Percentiles rank a stretch among this genome's conserved stretches.
These are phyloP conservation scores for Caenorhabditis sp. DNA, from an alignment of 2,888 invertebrate species.

Conservation along the genomic window DNA sequence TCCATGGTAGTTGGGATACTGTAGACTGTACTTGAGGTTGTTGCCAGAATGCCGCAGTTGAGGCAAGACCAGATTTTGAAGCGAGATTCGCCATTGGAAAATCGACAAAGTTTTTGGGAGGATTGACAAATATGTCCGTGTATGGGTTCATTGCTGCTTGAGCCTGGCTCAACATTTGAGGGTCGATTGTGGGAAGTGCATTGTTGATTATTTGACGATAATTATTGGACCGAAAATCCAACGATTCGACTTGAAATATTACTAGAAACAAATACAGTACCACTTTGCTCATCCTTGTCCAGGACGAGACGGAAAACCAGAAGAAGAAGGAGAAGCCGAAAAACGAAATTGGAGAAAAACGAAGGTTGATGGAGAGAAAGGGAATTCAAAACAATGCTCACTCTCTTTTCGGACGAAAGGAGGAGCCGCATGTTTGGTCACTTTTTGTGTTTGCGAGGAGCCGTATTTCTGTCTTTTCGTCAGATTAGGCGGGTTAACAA, in stretches of 20 bases:
- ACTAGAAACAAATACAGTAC: constrained; percentile 29
- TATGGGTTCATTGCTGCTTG: constrained; percentile 57
- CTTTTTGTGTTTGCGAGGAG: constrained; percentile 39
- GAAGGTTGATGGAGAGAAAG: background rate
- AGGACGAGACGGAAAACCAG: constrained; percentile 18
- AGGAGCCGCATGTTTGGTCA: constrained; percentile 56
- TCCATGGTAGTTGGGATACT: constrained; percentile 28
- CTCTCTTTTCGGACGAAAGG: constrained; percentile 8
- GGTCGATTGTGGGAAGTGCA: constrained; percentile 56
- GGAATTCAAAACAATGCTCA: constrained; percentile 43
- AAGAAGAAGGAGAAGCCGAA: background rate
- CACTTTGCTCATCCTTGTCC: constrained; percentile 16
- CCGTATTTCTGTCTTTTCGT: constrained; percentile 40
- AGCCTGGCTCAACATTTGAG: constrained; percentile 39
- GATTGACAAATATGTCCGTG: constrained; percentile 59
- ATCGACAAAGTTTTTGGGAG: constrained; percentile 39
- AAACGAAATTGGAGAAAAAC: constrained; percentile 27
- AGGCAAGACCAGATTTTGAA: constrained; percentile 2
- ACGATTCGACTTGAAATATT: constrained; percentile 19
- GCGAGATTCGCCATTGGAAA: constrained; percentile 53
- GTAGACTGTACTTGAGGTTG: constrained; percentile 28
- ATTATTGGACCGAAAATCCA: constrained; percentile 63
- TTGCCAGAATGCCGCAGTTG: constrained; percentile 30
- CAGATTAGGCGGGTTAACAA: constrained; percentile 64
- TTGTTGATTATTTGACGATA: constrained; percentile 59